phyloP scores from a whole-genome alignment of 2,888 invertebrate species.

The Hoplodrina blanda region DNA sequence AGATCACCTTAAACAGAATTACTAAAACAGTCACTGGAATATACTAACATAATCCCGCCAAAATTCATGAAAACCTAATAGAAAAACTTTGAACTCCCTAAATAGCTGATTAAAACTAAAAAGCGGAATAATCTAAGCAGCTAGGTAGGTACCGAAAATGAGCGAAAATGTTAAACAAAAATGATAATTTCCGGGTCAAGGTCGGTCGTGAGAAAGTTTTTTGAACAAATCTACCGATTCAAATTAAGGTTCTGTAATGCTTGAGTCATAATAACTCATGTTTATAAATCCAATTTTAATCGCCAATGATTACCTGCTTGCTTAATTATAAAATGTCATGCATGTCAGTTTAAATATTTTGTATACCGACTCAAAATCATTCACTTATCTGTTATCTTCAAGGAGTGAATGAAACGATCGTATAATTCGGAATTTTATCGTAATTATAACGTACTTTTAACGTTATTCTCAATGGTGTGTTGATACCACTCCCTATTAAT shows the following conservation, averaged over 20 bases:
- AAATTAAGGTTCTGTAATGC: background rate
- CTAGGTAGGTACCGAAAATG: conserved; percentile 13
- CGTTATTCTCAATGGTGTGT: conserved; percentile 1
- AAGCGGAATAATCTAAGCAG: conserved; percentile 16
- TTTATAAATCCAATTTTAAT: background rate
- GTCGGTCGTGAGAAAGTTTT: conserved; percentile 23
- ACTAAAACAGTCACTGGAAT: too few species aligned
- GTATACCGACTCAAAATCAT: background rate
- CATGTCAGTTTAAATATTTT: too few species aligned
- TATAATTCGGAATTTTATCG: background rate
- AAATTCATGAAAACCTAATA: conserved; percentile 50
- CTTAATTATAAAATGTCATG: background rate
- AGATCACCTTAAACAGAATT: too few species aligned
- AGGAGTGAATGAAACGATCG: background rate
- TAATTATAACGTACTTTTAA: background rate
- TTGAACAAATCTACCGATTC: conserved; percentile 3
- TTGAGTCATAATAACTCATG: too few species aligned
- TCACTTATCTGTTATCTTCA: background rate
- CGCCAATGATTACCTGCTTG: background rate
- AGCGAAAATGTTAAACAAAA: conserved; percentile 33
- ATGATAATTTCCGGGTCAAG: conserved; percentile 49
- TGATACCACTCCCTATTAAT: conserved; percentile 19
- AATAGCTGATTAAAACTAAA: conserved; percentile 1
- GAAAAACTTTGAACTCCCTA: conserved; percentile 24
- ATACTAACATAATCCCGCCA: background rate